A percentile compares a stretch with the other conserved stretches of the same genome.
Conservation (phyloP, 2,797 vertebrate species). For the Limosa lapponica region DNA sequence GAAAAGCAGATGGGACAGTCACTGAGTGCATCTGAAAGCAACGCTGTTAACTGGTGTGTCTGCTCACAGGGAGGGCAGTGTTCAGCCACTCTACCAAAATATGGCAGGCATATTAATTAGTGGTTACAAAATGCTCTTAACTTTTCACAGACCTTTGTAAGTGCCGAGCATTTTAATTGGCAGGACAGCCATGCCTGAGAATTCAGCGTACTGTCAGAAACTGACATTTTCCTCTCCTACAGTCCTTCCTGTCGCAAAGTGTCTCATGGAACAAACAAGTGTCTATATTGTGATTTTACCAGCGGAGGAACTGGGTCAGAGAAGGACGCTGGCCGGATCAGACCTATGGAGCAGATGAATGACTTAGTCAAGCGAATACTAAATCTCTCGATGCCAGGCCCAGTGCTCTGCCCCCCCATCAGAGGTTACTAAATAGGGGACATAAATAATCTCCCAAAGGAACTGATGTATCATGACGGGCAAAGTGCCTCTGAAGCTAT, state of each 20-base stretch:
- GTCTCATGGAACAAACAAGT: neutral
- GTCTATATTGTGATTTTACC: neutral
- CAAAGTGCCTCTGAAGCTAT: conserved; percentile 9
- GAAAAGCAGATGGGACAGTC: neutral
- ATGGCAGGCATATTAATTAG: neutral
- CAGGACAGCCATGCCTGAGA: conserved; percentile 32
- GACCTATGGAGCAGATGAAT: neutral
- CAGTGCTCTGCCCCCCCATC: neutral
- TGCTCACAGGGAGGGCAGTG: neutral
- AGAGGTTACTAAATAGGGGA: neutral
- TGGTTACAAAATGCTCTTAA: conserved; percentile 15
- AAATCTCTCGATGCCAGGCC: neutral
- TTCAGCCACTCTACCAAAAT: neutral
- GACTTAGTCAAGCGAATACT: neutral
- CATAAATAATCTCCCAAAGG: neutral
- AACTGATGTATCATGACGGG: neutral
- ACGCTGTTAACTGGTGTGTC: neutral
- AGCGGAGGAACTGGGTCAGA: neutral
- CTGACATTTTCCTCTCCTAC: neutral
- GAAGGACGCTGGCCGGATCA: neutral
- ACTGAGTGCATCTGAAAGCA: neutral
- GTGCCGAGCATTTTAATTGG: conserved; percentile 8
- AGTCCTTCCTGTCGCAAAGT: neutral
- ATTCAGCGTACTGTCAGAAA: conserved; percentile 18
- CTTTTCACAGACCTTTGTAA: conserved; percentile 1